Percentiles rank a stretch among this genome's conserved stretches.
Evolutionary conservation across 2,888 invertebrate genomes (phyloP).

Genomic region (Helobdella robusta): DNA sequence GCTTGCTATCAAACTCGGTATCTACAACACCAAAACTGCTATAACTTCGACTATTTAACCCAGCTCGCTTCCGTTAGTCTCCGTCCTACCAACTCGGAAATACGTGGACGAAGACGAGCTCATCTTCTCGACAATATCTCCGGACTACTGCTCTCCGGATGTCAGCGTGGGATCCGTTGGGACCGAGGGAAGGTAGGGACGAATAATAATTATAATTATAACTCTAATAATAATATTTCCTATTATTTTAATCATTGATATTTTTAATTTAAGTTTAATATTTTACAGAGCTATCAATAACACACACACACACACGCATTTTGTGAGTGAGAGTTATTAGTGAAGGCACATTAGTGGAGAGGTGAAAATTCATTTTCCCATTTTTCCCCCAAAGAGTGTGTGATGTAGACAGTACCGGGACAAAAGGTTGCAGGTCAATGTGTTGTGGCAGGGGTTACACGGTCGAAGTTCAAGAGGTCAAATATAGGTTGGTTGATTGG

Average conservation of each 20-base stretch:
- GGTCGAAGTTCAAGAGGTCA: conserved; percentile 60
- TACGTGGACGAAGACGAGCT: conserved; percentile 57
- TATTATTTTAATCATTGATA: not conserved
- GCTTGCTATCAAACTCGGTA: no score
- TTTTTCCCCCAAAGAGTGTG: conserved; percentile 56
- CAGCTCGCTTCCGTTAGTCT: conserved; percentile 38
- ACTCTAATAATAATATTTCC: not conserved
- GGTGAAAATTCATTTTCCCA: no score
- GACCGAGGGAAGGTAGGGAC: conserved; percentile 63
- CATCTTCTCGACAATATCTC: conserved; percentile 67
- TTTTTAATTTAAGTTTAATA: not conserved
- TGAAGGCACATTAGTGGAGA: no score
- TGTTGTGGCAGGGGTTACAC: conserved; percentile 76
- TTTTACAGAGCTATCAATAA: not conserved
- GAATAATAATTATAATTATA: not conserved
- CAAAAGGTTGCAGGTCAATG: conserved; percentile 67
- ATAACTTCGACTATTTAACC: not conserved
- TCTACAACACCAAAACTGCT: not conserved
- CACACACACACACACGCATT: no score
- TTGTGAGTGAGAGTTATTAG: no score
- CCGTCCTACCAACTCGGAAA: conserved; percentile 46
- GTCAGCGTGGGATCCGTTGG: conserved; percentile 65
- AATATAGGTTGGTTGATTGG: no score
- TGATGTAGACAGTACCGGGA: conserved; percentile 56
- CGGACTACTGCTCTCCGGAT: conserved; percentile 72